Evolutionary conservation across 2,797 vertebrate species (phyloP), one percentile per base, ranked within the genome.

Genomic region (Takifugu rubripes): DNA sequence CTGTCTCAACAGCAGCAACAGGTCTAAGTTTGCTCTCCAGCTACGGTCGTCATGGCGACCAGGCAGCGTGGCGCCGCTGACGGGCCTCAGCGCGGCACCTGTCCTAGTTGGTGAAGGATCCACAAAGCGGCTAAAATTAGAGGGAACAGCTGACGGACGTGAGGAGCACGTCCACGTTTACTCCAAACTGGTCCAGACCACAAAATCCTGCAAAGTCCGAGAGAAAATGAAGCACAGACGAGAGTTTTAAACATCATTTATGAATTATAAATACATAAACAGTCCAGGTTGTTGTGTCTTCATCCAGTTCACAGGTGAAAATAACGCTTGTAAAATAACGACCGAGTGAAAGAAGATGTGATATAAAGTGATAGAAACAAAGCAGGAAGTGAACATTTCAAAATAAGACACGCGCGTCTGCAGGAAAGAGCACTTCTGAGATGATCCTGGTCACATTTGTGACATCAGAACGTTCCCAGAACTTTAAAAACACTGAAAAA

Each of bases 391-490:
- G 12, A 12, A 9, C 6, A 43, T 43, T 44, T 44, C 47, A 49
- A 6, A 49, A 49, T 49, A 25, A 49, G 25, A 15, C 12, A 7
- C 6, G 26, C 26, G 12, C 47, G 6, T 25, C 24, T 25, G 12
- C 24, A 49, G 24, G 12, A 14, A 15, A 25, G 2, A 25, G 2
- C 25, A 25, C 11, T 21, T 11, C 10, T 8, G 33, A 33, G 15
- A 45, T 52, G 44, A 31, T 55, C 52, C 52, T 8, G 49, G 55
- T 52, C 16, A 50, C 52, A 62, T 55, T 21, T 21, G 21, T 21
- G 21, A 21, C 50, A 40, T 14, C 36, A 40, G 36, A 14, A 40
- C 51, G 42, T 3, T 21, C 15, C 50, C 36, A 56, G 31, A 33
- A 33, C 31, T 10, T 33, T 33, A 33, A 21, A 21, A 21, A 21